Percentiles rank a stretch among this genome's conserved stretches.
phyloP scores from a whole-genome alignment of 1,140 invertebrate species.

The Mycetomoellerius zeteki region DNA sequence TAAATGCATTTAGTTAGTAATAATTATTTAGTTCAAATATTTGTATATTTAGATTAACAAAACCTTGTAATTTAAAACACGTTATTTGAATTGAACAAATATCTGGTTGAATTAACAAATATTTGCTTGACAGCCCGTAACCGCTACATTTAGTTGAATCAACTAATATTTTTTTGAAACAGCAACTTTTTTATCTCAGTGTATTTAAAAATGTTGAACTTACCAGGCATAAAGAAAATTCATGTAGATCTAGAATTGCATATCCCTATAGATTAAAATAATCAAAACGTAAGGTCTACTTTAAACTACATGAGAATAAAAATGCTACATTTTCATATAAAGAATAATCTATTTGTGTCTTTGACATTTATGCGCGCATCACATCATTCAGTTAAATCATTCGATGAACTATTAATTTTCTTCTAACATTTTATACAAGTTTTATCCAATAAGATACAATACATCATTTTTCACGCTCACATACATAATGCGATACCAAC shows the following conservation, averaged over 20 bases:
- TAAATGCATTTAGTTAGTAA: too few species aligned
- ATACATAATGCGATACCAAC: background rate
- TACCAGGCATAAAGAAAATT: slow-evolving; percentile 5
- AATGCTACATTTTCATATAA: background rate
- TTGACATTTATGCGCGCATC: background rate
- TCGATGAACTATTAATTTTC: background rate
- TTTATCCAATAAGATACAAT: background rate
- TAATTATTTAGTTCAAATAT: too few species aligned
- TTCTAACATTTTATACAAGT: background rate
- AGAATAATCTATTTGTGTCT: slow-evolving; percentile 20
- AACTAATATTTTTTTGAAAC: too few species aligned
- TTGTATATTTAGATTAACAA: too few species aligned
- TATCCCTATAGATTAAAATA: background rate
- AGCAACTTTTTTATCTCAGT: too few species aligned
- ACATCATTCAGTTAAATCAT: background rate
- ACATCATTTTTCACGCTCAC: background rate
- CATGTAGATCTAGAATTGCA: slow-evolving; percentile 4
- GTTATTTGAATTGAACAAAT: too few species aligned
- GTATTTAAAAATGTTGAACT: slow-evolving; percentile 15
- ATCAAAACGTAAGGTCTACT: background rate
- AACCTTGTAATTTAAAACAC: too few species aligned
- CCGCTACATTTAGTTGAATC: too few species aligned
- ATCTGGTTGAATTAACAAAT: too few species aligned
- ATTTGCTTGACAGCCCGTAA: too few species aligned
- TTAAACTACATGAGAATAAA: background rate